Evolutionary conservation across 2,113 vertebrate genomes (phyloP).

Genomic region (Corythaixoides concolor): DNA sequence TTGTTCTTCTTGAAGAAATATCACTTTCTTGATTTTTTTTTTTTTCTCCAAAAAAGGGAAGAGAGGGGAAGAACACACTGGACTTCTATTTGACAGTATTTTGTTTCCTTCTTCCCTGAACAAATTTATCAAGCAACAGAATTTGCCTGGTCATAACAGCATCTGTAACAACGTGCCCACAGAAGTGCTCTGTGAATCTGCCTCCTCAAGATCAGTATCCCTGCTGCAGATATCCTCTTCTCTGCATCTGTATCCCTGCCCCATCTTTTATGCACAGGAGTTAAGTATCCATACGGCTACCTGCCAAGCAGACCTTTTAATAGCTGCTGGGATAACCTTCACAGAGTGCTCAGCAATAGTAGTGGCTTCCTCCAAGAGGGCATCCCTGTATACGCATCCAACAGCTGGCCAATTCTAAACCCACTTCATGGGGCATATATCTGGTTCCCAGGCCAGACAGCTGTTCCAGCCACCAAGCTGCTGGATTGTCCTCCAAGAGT

Average conservation of each 20-base stretch:
- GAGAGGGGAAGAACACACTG: neutral
- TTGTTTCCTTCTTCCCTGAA: neutral
- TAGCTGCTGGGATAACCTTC: neutral
- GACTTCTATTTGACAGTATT: neutral
- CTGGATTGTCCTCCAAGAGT: neutral
- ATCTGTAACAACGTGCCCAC: neutral
- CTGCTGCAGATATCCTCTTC: neutral
- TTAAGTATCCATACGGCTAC: neutral
- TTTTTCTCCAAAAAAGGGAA: neutral
- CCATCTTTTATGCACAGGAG: neutral
- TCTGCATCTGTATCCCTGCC: neutral
- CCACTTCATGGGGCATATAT: neutral
- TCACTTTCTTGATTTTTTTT: neutral
- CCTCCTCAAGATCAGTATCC: neutral
- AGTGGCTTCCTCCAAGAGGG: neutral
- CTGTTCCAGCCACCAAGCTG: neutral
- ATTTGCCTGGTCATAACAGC: neutral
- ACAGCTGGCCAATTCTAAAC: neutral
- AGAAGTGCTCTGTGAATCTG: neutral
- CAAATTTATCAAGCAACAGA: neutral
- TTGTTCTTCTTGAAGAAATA: slow-evolving; percentile 21
- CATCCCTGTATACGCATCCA: neutral
- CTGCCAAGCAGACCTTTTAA: neutral
- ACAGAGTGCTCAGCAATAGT: neutral
- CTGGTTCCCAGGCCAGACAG: neutral